Conservation (phyloP, 2,113 vertebrate species). For the Gadus macrocephalus region DNA sequence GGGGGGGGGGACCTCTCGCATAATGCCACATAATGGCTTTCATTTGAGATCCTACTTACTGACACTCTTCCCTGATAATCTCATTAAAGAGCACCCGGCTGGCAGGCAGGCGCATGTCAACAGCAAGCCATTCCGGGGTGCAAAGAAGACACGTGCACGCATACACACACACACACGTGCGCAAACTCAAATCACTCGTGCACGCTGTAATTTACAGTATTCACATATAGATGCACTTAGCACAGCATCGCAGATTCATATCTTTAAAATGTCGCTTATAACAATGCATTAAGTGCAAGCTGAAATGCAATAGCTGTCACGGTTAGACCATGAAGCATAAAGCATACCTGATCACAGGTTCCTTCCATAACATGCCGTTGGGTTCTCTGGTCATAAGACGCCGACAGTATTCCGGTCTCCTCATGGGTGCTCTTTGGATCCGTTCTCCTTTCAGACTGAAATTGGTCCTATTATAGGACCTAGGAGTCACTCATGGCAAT, state of each 20-base stretch:
- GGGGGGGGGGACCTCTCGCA: conserved; percentile 62
- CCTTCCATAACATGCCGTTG: too few relatives aligned
- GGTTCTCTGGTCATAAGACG: too few relatives aligned
- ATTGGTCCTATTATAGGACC: conserved; percentile 60
- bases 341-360: too few relatives aligned
- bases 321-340: too few relatives aligned
- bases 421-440: conserved; percentile 36
- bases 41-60: conserved; percentile 83
- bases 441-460: conserved; percentile 51
- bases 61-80: conserved; percentile 80
- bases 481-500: conserved; percentile 38
- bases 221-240: too few relatives aligned
- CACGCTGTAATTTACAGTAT: too few relatives aligned
- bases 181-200: neutral
- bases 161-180: conserved; percentile 14
- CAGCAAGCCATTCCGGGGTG: conserved; percentile 39
- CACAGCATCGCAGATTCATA: too few relatives aligned
- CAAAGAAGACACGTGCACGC: conserved; percentile 28
- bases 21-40: conserved; percentile 82
- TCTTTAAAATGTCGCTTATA: too few relatives aligned
- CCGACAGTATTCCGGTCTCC: neutral
- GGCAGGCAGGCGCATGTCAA: conserved; percentile 37
- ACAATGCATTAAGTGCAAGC: too few relatives aligned
- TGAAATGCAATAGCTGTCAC: too few relatives aligned
- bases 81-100: conserved; percentile 74